Base-by-base conservation (phyloP, 1,140 invertebrate genomes). In the Aphaenogaster floridana region DNA sequence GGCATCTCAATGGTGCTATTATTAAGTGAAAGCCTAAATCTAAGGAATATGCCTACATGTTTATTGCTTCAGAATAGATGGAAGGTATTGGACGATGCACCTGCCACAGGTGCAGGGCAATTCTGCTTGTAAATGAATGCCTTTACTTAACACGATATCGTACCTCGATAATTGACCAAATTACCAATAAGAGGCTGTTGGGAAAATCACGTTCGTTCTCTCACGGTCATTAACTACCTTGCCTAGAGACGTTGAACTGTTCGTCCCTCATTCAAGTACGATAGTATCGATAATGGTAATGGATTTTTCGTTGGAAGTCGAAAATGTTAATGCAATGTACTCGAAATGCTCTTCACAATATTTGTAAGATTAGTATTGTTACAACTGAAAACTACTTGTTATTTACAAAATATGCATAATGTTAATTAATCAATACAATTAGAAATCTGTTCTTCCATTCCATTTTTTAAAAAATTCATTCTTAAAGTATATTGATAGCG, bases 241-340 rank as follows among this genome's bases (percentile, higher is more conserved):
- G 48, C 15, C 15, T 54, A 48, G 45, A 52, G 11, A 63, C 66
- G 34, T 77, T 74, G 78, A 61, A 92, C 63, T 87, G 74, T 64
- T 76, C 34, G 11, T 71, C 34, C 54, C 57, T 34, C 36, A 63
- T 50, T 69, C 86, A 68, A 61, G 78, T 66, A 83, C 59, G 80
- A 87, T 69, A 77, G 79, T 80, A 88, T 88, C 89, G 92, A 93
- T 93, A 93, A 91, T 86, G 91, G 89, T 93, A 93, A 94, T 93
- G 92, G 92, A 90, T 91, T 86, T 88, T 93, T 91, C 92, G 89
- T 93, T 92, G 89, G 89, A 83, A 71, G 42, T 63, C 59, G 54
- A 57, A 57, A 78, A 74, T 78, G 48, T 54, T 45, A 13, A 34
- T 17, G 39, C 21, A 86, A 57, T 57, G n/a, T 21, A 81, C 39